Percentiles rank a stretch among this genome's conserved stretches.
Evolutionary conservation across 2,113 vertebrate species (phyloP).

Genomic region (Pedetes capensis): DNA sequence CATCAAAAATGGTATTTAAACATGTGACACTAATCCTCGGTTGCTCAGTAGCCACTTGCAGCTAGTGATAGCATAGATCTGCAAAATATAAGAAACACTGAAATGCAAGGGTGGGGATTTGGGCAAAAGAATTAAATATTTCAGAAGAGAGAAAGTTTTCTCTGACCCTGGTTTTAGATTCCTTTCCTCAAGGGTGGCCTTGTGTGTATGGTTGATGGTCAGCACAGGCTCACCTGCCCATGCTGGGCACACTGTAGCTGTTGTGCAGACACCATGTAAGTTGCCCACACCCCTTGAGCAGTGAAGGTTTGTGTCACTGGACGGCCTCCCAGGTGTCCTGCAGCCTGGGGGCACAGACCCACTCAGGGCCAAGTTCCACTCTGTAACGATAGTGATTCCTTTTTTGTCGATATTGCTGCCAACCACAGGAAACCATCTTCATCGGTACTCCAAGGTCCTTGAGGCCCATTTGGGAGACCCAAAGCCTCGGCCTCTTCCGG

Average conservation of each 20-base stretch:
- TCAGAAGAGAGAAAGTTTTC: background rate
- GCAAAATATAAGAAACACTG: background rate
- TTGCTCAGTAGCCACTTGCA: background rate
- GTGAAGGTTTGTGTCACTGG: rapidly evolving
- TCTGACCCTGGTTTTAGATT: rapidly evolving
- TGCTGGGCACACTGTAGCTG: rapidly evolving
- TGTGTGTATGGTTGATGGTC: rapidly evolving
- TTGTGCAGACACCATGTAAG: too few species aligned
- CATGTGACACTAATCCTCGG: rapidly evolving
- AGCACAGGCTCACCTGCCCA: rapidly evolving
- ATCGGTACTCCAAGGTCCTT: slow-evolving; percentile 97
- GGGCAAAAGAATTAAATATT: background rate
- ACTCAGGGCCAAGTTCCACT: background rate
- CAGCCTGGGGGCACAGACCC: background rate
- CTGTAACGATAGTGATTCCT: background rate
- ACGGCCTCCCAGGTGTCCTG: rapidly evolving
- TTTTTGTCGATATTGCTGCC: background rate
- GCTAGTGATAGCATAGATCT: too few species aligned
- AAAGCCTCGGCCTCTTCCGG: slow-evolving; percentile 94
- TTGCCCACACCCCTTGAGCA: background rate
- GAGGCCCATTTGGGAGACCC: slow-evolving; percentile 95
- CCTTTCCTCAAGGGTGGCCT: background rate
- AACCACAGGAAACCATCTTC: slow-evolving; percentile 94
- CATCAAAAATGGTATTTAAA: background rate
- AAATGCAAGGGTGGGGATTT: background rate